Evolutionary conservation across 2,888 invertebrate genomes (phyloP), one percentile per base, ranked within the genome.

Genomic region (Holacanthella duospinosa): DNA sequence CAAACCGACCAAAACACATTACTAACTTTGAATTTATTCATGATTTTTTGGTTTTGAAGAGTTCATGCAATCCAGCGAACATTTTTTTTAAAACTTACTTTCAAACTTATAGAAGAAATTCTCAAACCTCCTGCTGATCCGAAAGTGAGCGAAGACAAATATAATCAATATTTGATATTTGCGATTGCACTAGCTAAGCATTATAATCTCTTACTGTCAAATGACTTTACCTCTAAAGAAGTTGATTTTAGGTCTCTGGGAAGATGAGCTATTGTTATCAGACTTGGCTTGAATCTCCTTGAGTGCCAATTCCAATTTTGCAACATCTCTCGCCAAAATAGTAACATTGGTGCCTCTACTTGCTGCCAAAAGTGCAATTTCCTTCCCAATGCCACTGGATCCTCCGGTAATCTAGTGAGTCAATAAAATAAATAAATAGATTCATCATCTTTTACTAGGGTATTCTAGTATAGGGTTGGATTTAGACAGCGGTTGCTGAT

Each of bases 311-410:
- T 85, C 80, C 16, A 95, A 80, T 76, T 83, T 85, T 65, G 82
- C 80, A 43, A 82, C 75, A 77, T 93, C 86, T 74, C 97, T 83
- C 1, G 96, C 95, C 67, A 96, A 82, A 60, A 97, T 84, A 0
- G 95, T 93, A 1, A 97, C 90, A 78, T 89, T 82, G 2, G 94
- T 94, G 29, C 96, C 96, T 72, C 83, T 79, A 74, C 80, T 81
- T 0, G 86, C 88, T 12, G 87, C 89, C 74, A 88, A 83, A 28
- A 86, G 80, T 0, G 93, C 95, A 19, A 89, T 77, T 64, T 86
- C 84, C 77, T 89, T 87, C 0, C 96, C 97, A 73, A 97, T 97
- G 6, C 96, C 96, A 78, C 92, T 93, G 0, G 95, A 95, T 16
- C 95, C 96, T 54, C 96, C 96, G 29, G 94, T 94, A 55, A 96